Percentiles rank a stretch among this genome's conserved stretches.
phyloP scores from a whole-genome alignment of 2,888 invertebrate species.

The Megastigmus dorsalis region DNA sequence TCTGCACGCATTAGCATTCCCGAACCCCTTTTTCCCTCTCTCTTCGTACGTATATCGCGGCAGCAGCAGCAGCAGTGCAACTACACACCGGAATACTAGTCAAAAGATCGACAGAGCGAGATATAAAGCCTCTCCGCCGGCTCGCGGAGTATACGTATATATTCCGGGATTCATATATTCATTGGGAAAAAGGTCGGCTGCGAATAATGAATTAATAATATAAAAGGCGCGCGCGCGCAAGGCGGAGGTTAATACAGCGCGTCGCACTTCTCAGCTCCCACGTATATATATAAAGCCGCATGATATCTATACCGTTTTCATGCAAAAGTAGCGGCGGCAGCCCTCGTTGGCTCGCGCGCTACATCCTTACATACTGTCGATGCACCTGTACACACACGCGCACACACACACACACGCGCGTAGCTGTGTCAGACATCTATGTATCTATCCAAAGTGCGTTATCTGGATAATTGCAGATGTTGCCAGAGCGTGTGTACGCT shows the following conservation, averaged over 20 bases:
- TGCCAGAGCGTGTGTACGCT: constrained; percentile 14
- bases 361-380: constrained; percentile 7
- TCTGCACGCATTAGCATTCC: constrained; percentile 39
- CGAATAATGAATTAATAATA: constrained; percentile 54
- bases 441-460: constrained; percentile 31
- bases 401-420: not conserved
- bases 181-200: constrained; percentile 23
- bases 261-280: not conserved
- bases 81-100: not conserved
- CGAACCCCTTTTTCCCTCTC: constrained; percentile 4
- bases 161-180: constrained; percentile 30
- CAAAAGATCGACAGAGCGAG: constrained; percentile 6
- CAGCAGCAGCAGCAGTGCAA: not conserved
- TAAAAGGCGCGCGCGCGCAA: not conserved
- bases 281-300: too few relatives aligned
- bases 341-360: too few relatives aligned
- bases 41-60: not conserved
- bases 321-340: too few relatives aligned
- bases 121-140: not conserved
- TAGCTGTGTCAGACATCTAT: too few relatives aligned
- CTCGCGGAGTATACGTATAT: not conserved
- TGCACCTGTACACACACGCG: constrained; percentile 1
- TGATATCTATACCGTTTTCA: too few relatives aligned
- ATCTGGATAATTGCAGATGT: constrained; percentile 45
- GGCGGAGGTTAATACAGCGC: too few relatives aligned